Conservation (phyloP, 1,140 invertebrate species). For the Drosophila ercepeae region DNA sequence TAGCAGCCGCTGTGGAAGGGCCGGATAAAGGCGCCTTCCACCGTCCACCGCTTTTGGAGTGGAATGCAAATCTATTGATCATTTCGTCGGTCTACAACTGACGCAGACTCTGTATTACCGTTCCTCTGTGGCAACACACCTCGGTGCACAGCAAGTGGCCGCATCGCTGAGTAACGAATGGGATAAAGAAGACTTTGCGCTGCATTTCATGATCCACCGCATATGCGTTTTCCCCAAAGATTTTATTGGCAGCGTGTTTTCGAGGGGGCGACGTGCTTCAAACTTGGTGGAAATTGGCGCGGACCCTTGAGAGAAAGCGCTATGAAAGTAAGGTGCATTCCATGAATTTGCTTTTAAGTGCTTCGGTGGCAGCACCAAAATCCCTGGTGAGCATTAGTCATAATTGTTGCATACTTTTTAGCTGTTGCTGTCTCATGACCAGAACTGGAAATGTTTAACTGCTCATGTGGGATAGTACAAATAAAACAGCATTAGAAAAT, state of each 20-base stretch:
- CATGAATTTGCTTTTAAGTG: constrained; percentile 56
- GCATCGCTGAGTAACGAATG: constrained; percentile 42
- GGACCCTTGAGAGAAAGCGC: constrained; percentile 1
- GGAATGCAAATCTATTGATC: constrained; percentile 78
- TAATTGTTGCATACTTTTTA: constrained; percentile 64
- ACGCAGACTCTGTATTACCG: not conserved
- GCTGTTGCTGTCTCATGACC: too few relatives aligned
- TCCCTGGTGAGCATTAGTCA: constrained; percentile 14
- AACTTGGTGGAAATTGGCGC: constrained; percentile 21
- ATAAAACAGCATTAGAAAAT: too few relatives aligned
- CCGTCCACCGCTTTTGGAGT: constrained; percentile 4
- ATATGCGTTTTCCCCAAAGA: constrained; percentile 26
- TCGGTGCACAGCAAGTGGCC: constrained; percentile 34
- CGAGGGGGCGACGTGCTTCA: too few relatives aligned
- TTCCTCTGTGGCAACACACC: constrained; percentile 1
- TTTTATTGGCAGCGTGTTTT: too few relatives aligned
- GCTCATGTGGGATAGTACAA: too few relatives aligned
- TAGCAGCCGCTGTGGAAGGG: not conserved
- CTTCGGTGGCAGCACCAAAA: constrained; percentile 7
- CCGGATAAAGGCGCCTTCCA: not conserved
- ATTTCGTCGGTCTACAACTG: constrained; percentile 39
- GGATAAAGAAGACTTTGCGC: constrained; percentile 17
- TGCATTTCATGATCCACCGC: constrained; percentile 68
- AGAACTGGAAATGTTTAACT: too few relatives aligned
- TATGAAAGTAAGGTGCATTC: constrained; percentile 46